Conservation (phyloP, 2,888 invertebrate genomes). For the Platypus cylindrus region DNA sequence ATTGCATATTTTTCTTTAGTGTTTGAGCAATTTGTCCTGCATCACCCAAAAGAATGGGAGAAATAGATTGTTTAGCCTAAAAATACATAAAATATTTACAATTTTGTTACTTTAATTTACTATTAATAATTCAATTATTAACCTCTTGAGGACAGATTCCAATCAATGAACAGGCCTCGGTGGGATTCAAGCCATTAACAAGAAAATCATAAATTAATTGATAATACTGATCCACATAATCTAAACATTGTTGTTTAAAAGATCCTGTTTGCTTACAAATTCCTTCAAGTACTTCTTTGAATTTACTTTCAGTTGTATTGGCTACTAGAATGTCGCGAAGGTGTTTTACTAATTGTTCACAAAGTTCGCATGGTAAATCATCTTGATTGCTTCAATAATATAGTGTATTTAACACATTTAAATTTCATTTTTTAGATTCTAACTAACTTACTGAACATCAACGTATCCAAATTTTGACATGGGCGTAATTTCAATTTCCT, state of each 20-base stretch:
- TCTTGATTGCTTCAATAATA: conserved; percentile 28
- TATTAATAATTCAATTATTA: no score
- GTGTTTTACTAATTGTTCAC: conserved; percentile 69
- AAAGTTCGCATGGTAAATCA: conserved; percentile 72
- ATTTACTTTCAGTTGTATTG: conserved; percentile 75
- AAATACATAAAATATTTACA: conserved; percentile 2
- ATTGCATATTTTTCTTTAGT: conserved; percentile 4
- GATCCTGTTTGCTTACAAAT: conserved; percentile 68
- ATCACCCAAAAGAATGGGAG: conserved; percentile 44
- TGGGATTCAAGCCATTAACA: conserved; percentile 53
- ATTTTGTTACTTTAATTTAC: no score
- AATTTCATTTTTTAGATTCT: neutral
- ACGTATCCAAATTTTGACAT: conserved; percentile 45
- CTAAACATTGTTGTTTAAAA: conserved; percentile 61
- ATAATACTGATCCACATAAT: conserved; percentile 70
- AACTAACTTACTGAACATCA: neutral
- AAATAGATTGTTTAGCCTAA: conserved; percentile 7
- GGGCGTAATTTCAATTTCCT: conserved; percentile 46
- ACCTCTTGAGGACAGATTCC: conserved; percentile 46
- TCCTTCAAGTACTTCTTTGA: conserved; percentile 61
- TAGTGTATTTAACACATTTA: neutral
- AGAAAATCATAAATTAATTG: conserved; percentile 57
- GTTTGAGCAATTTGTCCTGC: conserved; percentile 32
- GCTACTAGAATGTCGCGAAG: conserved; percentile 67
- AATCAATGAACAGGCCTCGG: conserved; percentile 55